Base-by-base conservation (phyloP, 2,888 invertebrate species). In the Limnephilus auricula region DNA sequence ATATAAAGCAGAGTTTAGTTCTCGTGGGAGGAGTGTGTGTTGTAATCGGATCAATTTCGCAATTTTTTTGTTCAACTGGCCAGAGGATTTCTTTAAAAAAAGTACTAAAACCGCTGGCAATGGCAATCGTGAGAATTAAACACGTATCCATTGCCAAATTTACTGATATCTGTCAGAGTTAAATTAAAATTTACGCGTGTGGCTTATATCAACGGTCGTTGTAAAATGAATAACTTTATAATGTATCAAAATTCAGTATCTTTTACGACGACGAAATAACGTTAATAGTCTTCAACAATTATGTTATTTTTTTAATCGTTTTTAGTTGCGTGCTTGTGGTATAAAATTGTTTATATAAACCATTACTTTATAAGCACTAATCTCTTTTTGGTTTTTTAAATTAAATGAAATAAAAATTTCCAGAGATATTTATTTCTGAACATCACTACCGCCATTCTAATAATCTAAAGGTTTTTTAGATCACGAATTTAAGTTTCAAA, bases 1-100 rank as follows among this genome's bases (percentile, higher is more conserved):
- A 86, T 50, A 86, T 50, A 86, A 86, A 86, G 45, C 86, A 86
- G 86, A 86, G 31, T 86, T 50, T 86, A 15, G 9, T 45, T 50
- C 65, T 86, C 31, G 50, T 86, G 82, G 32, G 31, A 45, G 32
- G 31, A 45, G 40, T 86, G n/a, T 45, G 25, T 65, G 65, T 65
- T 65, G 30, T 86, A 31, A 50, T 50, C 50, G 45, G 86, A 50
- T 45, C 50, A 50, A n/a, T 86, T 80, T 86, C 50, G 86, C 15
- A 86, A 86, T n/a, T 85, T 86, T 85, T 31, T 86, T 50, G n/a
- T 65, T 45, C 30, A 30, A 86, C 31, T 32, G 65, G 65, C n/a
- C 65, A 65, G n/a, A 65, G 6, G 65, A 65, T 65, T 65, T 65
- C 65, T 50, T 86, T 50, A 13, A 50, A 31, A 50, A 31, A 50